Conservation (phyloP, 2,113 vertebrate genomes). For the Podarcis muralis region DNA sequence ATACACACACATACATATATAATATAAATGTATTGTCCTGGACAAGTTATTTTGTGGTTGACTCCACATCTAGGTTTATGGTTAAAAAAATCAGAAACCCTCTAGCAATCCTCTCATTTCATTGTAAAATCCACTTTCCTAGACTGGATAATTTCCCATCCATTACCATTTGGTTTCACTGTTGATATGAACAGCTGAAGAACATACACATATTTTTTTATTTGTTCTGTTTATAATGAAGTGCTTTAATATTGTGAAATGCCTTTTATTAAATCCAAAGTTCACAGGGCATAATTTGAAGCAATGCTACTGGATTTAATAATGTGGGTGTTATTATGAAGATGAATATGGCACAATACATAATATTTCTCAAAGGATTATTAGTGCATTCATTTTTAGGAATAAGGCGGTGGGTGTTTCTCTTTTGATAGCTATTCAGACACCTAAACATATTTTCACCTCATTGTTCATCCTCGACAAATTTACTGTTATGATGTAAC, state of each 20-base stretch:
- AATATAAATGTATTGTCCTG: neutral
- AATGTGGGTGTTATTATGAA: constrained; percentile 23
- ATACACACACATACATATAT: too few relatives aligned
- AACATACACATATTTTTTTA: neutral
- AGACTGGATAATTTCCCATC: neutral
- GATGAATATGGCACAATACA: constrained; percentile 25
- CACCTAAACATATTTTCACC: neutral
- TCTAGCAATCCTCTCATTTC: neutral
- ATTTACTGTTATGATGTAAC: neutral
- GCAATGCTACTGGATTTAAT: neutral
- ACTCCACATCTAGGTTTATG: neutral
- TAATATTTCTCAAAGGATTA: neutral
- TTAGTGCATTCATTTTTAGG: neutral
- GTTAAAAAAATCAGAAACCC: neutral
- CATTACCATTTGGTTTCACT: neutral
- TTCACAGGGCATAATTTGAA: constrained; percentile 17
- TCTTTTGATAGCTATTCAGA: neutral
- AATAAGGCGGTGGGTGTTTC: neutral
- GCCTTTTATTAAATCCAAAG: constrained; percentile 7
- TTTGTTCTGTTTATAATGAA: neutral
- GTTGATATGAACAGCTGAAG: neutral
- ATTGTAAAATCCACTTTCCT: neutral
- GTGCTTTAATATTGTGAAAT: constrained; percentile 10
- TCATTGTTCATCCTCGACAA: neutral
- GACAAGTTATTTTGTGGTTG: neutral